A percentile compares a stretch with the other conserved stretches of the same genome.
These are phyloP conservation scores for Halcyon leucocephala DNA, from an alignment of 2,797 vertebrate genomes.

Conservation along the genomic window DNA sequence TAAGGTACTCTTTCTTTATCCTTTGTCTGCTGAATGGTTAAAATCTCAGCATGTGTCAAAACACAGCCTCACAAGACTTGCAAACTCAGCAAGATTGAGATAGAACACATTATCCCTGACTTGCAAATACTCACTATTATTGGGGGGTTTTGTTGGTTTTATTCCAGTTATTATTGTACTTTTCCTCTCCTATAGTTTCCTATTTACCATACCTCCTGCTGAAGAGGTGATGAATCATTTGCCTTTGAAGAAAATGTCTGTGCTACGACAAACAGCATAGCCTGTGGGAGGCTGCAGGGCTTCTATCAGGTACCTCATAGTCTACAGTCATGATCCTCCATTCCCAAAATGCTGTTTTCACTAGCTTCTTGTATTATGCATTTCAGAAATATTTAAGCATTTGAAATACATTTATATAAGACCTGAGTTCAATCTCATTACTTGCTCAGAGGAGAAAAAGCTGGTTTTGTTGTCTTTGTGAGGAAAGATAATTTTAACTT, in stretches of 20 bases:
- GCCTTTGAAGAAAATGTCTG: background rate
- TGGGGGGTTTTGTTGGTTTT: background rate
- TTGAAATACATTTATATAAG: background rate
- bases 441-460: background rate
- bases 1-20: background rate
- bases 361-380: background rate
- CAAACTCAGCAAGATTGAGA: background rate
- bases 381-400: constrained; percentile 1
- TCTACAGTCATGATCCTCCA: background rate
- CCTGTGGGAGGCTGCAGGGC: background rate
- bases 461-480: background rate
- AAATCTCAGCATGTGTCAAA: background rate
- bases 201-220: background rate
- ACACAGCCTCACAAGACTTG: background rate
- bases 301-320: background rate
- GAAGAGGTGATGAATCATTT: background rate
- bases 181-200: background rate
- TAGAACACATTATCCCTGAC: background rate
- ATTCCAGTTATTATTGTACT: background rate
- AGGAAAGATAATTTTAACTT: background rate
- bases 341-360: background rate
- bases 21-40: constrained; percentile 2
- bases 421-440: background rate
- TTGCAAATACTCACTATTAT: constrained; percentile 32
- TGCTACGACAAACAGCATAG: background rate